Evolutionary conservation across 2,888 invertebrate genomes (phyloP).

Genomic region (Odontomyia ornata): DNA sequence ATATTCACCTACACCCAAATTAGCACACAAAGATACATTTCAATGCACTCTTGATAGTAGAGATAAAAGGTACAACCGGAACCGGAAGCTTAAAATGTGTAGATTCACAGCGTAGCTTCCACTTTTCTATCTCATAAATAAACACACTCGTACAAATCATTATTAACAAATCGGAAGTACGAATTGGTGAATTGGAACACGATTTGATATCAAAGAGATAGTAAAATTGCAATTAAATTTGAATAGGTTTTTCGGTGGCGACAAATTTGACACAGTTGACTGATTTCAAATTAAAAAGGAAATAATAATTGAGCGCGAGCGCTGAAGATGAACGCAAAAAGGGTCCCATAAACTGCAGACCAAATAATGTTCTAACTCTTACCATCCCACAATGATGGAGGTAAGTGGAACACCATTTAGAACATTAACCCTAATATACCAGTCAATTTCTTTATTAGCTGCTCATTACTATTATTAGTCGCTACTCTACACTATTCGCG

Average conservation of each 20-base stretch:
- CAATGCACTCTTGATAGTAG: no score
- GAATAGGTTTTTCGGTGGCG: background rate
- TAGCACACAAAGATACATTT: no score
- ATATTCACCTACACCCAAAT: background rate
- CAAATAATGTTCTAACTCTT: no score
- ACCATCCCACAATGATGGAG: background rate
- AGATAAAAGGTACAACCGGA: background rate
- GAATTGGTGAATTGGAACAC: background rate
- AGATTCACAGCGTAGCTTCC: background rate
- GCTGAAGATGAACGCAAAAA: background rate
- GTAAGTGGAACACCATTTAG: background rate
- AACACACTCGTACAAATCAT: background rate
- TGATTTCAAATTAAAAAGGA: background rate
- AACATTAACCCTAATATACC: constrained; percentile 26
- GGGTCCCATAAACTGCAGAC: no score
- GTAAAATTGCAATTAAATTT: background rate
- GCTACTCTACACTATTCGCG: background rate
- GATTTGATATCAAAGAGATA: background rate
- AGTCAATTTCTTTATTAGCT: background rate
- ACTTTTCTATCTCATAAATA: background rate
- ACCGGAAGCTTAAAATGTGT: constrained; percentile 7
- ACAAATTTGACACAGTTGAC: background rate
- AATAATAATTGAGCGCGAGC: background rate
- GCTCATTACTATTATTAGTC: background rate
- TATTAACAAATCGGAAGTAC: background rate